A percentile compares a stretch with the other conserved stretches of the same genome.
These are phyloP conservation scores for Lasioglossum leucozonium DNA, from an alignment of 2,888 invertebrate genomes.

Conservation along the genomic window DNA sequence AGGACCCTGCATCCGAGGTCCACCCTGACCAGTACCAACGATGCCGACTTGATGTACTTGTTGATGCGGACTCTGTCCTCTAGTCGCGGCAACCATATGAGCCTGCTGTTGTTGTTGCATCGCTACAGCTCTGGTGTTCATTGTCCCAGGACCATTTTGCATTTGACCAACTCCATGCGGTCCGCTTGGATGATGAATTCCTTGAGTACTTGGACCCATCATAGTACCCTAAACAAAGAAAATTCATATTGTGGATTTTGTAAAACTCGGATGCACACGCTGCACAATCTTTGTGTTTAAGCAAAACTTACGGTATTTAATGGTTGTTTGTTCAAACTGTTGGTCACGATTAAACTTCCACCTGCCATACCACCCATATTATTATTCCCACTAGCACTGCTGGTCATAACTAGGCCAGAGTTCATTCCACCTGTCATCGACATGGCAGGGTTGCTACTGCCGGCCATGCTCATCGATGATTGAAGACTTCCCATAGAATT, in stretches of 20 bases:
- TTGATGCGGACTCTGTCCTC: constrained; percentile 84
- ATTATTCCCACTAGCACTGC: constrained; percentile 87
- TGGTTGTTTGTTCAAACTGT: constrained; percentile 91
- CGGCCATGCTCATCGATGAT: constrained; percentile 88
- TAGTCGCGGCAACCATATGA: constrained; percentile 80
- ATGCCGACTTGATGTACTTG: constrained; percentile 84
- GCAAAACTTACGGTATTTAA: constrained; percentile 82
- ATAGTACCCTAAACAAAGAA: constrained; percentile 84
- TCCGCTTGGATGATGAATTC: constrained; percentile 81
- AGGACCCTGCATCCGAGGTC: constrained; percentile 88
- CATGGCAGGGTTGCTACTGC: constrained; percentile 81
- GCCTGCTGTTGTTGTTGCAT: constrained; percentile 83
- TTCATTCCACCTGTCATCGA: constrained; percentile 83
- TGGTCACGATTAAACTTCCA: constrained; percentile 90
- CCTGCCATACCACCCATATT: constrained; percentile 88
- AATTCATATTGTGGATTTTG: background rate
- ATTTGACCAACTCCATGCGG: constrained; percentile 84
- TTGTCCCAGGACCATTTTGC: constrained; percentile 91
- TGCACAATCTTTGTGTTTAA: background rate
- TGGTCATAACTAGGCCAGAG: constrained; percentile 92
- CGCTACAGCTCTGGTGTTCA: constrained; percentile 85
- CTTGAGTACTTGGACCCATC: constrained; percentile 86
- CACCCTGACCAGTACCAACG: constrained; percentile 86
- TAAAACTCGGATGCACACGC: background rate
- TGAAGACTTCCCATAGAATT: constrained; percentile 85